Conservation (phyloP, 1,140 invertebrate genomes). For the Bombus consobrinus region DNA sequence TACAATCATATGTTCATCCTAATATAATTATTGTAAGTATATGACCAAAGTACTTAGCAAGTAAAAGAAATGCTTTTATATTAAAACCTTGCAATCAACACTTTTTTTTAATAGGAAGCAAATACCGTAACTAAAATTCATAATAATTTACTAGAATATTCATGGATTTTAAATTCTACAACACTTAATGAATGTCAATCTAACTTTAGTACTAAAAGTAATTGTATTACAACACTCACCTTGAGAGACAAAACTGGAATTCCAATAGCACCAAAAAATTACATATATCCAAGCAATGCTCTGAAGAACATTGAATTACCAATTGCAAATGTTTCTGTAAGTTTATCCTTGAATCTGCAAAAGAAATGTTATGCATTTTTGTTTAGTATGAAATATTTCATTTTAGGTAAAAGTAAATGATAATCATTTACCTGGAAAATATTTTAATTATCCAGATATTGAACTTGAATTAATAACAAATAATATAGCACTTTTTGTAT, state of each 20-base stretch:
- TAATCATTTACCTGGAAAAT: conserved; percentile 52
- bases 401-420: conserved; percentile 65
- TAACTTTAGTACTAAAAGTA: conserved; percentile 63
- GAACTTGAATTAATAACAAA: conserved; percentile 79
- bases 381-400: background rate
- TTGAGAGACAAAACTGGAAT: conserved; percentile 62
- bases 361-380: background rate
- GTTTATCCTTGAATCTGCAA: conserved; percentile 16
- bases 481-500: conserved; percentile 86
- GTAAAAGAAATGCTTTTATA: background rate
- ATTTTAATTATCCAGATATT: conserved; percentile 66
- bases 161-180: conserved; percentile 63
- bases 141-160: conserved; percentile 1
- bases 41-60: background rate
- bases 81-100: background rate
- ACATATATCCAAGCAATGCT: conserved; percentile 72
- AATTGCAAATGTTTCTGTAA: conserved; percentile 66
- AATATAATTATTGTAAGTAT: conserved; percentile 75
- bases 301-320: conserved; percentile 69
- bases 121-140: conserved; percentile 66
- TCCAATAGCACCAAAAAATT: conserved; percentile 78
- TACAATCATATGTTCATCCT: conserved; percentile 51
- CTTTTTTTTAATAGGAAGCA: conserved; percentile 58
- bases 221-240: conserved; percentile 73
- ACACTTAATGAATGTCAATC: conserved; percentile 53